A percentile compares a stretch with the other conserved stretches of the same genome.
Evolutionary conservation across 2,888 invertebrate species (phyloP).

Genomic region (Panopea generosa): DNA sequence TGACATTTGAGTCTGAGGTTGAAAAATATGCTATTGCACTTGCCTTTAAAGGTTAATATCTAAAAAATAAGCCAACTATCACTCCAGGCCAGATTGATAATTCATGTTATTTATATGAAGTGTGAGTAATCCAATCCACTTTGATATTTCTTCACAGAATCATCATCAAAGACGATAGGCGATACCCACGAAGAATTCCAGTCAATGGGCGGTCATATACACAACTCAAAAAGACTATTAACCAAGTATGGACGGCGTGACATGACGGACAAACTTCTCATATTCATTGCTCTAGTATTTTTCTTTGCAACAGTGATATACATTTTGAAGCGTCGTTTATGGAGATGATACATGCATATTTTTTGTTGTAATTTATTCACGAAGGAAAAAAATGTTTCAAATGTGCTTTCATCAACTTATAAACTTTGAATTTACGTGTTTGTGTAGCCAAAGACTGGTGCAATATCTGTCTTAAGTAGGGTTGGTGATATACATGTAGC

Average conservation of each 20-base stretch:
- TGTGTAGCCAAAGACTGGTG: too few relatives aligned
- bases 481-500: too few relatives aligned
- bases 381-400: neutral
- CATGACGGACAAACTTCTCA: constrained; percentile 96
- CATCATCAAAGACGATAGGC: constrained; percentile 78
- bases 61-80: too few relatives aligned
- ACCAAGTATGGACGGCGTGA: constrained; percentile 97
- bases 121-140: too few relatives aligned
- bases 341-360: constrained; percentile 40
- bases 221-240: constrained; percentile 95
- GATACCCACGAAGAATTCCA: constrained; percentile 89
- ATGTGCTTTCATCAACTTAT: neutral
- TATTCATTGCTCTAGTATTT: constrained; percentile 84
- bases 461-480: too few relatives aligned
- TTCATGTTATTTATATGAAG: too few relatives aligned
- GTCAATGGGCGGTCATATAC: constrained; percentile 94
- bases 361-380: constrained; percentile 8
- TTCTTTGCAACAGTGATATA: constrained; percentile 93
- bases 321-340: constrained; percentile 93
- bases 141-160: constrained; percentile 73
- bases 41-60: too few relatives aligned
- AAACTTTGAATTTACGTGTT: too few relatives aligned
- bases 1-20: too few relatives aligned
- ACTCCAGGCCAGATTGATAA: too few relatives aligned
- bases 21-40: too few relatives aligned